Evolutionary conservation across 2,113 vertebrate species (phyloP).

Genomic region (Alectura lathami): DNA sequence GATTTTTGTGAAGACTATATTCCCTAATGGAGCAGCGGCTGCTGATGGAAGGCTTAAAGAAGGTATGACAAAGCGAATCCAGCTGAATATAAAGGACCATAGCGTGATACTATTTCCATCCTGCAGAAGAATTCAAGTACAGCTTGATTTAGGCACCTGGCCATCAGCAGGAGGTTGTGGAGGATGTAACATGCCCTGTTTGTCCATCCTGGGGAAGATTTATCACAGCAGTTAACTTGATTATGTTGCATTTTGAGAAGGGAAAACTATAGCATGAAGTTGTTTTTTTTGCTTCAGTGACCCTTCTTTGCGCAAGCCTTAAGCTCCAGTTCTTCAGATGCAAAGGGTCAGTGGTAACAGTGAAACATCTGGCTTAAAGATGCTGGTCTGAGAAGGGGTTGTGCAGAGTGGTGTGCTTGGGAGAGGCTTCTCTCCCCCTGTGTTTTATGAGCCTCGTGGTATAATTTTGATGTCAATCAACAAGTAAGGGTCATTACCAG

Average conservation of each 20-base stretch:
- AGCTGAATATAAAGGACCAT: neutral
- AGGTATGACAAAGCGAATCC: constrained; percentile 74
- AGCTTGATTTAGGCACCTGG: neutral
- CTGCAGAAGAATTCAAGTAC: neutral
- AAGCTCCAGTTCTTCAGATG: neutral
- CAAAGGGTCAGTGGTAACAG: neutral
- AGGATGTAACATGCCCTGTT: neutral
- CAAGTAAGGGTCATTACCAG: neutral
- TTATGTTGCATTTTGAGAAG: neutral
- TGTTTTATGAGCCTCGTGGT: neutral
- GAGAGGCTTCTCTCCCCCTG: neutral
- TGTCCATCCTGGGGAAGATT: neutral
- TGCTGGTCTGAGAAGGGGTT: neutral
- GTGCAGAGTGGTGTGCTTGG: neutral
- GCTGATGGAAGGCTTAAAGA: constrained; percentile 95
- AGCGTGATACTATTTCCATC: neutral
- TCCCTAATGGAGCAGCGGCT: constrained; percentile 90
- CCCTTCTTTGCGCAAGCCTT: neutral
- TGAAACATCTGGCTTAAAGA: neutral
- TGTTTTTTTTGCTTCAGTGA: neutral
- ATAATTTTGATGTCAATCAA: neutral
- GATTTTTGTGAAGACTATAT: constrained; percentile 98
- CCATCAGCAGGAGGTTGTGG: neutral
- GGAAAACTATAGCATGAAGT: neutral
- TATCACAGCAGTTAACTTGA: neutral